These are phyloP conservation scores for Dendrolimus pini DNA, from an alignment of 2,888 invertebrate species.

Conservation along the genomic window DNA sequence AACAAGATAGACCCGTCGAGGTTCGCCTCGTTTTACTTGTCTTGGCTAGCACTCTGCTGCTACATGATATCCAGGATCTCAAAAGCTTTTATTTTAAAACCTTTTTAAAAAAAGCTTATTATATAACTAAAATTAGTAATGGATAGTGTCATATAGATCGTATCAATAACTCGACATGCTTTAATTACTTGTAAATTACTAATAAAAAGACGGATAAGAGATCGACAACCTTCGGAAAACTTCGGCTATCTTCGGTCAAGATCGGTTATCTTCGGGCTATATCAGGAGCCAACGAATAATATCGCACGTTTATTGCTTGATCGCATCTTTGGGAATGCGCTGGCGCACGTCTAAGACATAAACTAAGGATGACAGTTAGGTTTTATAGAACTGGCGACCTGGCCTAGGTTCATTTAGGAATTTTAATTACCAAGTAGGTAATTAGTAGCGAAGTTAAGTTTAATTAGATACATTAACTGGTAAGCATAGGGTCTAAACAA, in stretches of 20 bases:
- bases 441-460: background rate
- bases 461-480: background rate
- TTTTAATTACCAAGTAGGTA: background rate
- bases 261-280: constrained; percentile 21
- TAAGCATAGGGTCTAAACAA: background rate
- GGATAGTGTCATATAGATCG: too few relatives aligned
- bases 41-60: too few relatives aligned
- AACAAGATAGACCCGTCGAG: too few relatives aligned
- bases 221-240: constrained; percentile 32
- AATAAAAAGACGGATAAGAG: constrained; percentile 46
- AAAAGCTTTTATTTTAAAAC: too few relatives aligned
- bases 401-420: background rate
- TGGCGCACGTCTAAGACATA: background rate
- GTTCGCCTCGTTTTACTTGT: too few relatives aligned
- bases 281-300: background rate
- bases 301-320: background rate
- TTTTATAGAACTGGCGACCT: background rate
- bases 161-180: constrained; percentile 13
- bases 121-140: too few relatives aligned
- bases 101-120: too few relatives aligned
- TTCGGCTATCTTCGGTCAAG: constrained; percentile 40
- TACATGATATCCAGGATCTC: too few relatives aligned
- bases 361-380: background rate
- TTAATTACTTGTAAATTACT: constrained; percentile 32
- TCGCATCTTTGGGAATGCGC: background rate